These are phyloP conservation scores for Ophion slaviceki DNA, from an alignment of 2,888 invertebrate genomes.

Conservation along the genomic window DNA sequence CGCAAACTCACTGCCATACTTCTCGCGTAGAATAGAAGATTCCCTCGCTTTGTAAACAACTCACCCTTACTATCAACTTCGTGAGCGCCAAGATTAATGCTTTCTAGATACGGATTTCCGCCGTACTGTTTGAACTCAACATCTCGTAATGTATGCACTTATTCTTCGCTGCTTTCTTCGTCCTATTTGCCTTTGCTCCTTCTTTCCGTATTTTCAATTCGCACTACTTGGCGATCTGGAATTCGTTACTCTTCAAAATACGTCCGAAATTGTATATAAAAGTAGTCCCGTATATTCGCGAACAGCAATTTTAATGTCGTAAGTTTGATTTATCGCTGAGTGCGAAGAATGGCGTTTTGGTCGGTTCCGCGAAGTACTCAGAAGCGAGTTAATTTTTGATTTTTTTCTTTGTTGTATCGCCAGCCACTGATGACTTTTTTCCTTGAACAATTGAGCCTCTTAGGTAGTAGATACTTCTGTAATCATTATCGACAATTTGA, in stretches of 20 bases:
- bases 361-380: neutral
- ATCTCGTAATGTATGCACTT: constrained; percentile 35
- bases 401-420: neutral
- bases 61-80: constrained; percentile 34
- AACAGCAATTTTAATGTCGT: constrained; percentile 20
- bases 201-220: constrained; percentile 4
- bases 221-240: constrained; percentile 36
- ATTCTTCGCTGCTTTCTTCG: constrained; percentile 6
- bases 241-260: constrained; percentile 53
- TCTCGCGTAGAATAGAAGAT: constrained; percentile 53
- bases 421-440: neutral
- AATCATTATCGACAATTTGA: constrained; percentile 35
- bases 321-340: constrained; percentile 45
- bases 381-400: neutral
- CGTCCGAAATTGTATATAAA: constrained; percentile 56
- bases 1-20: constrained; percentile 53
- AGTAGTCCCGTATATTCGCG: constrained; percentile 15
- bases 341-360: neutral
- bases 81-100: constrained; percentile 62
- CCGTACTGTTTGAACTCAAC: constrained; percentile 27
- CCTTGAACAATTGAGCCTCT: constrained; percentile 21
- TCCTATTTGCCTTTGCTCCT: neutral
- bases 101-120: constrained; percentile 46
- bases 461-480: neutral
- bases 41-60: constrained; percentile 62